These are phyloP conservation scores for Eupithecia tripunctaria DNA, from an alignment of 2,888 invertebrate genomes.

Conservation along the genomic window DNA sequence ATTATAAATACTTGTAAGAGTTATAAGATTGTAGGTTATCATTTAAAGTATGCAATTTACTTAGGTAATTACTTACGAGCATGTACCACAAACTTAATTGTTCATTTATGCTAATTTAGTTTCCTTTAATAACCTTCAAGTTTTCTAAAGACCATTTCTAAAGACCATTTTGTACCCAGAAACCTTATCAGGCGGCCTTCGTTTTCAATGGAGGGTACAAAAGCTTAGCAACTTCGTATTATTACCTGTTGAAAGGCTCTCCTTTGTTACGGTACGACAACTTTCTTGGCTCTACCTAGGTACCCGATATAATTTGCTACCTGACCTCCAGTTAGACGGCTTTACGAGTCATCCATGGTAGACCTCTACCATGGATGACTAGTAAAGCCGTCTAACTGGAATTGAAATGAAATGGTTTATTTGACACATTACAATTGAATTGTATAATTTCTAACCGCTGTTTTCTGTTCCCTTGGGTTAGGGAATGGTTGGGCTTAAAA, in stretches of 20 bases:
- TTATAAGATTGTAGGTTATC: neutral
- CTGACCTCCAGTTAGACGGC: too few species aligned
- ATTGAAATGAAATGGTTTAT: too few species aligned
- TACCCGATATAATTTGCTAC: neutral
- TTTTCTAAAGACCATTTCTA: constrained; percentile 12
- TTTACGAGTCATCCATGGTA: too few species aligned
- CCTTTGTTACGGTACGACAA: constrained; percentile 37
- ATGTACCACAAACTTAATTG: neutral
- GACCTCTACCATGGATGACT: neutral
- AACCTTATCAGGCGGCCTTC: constrained; percentile 33
- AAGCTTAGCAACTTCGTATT: constrained; percentile 26
- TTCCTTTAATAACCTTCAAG: neutral
- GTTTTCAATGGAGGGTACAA: constrained; percentile 27
- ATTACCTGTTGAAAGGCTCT: constrained; percentile 37
- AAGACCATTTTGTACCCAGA: constrained; percentile 27
- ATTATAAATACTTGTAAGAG: too few species aligned
- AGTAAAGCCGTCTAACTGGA: neutral
- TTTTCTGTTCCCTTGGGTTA: neutral
- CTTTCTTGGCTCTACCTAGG: constrained; percentile 1
- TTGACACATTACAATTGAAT: too few species aligned
- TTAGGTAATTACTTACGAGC: neutral
- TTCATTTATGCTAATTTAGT: neutral
- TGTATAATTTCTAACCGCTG: neutral
- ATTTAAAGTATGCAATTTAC: neutral
- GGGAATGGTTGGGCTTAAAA: neutral